Base-by-base conservation (phyloP, 2,113 vertebrate species). In the Rallus limicola region DNA sequence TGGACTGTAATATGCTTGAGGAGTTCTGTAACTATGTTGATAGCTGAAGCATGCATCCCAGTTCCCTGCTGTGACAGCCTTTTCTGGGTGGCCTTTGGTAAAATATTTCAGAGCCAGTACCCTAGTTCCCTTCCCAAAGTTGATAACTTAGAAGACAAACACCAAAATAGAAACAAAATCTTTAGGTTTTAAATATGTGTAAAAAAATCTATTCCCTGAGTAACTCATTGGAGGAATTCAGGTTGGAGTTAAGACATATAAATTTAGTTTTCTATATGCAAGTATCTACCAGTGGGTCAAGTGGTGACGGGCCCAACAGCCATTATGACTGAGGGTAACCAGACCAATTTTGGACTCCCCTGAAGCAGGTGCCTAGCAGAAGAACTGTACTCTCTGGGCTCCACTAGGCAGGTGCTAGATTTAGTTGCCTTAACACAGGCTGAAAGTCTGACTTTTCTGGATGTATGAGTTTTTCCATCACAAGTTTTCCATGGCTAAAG, bases 321-420 rank as follows among this genome's bases (percentile, higher is more conserved):
- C 0, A 0, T 31, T 74, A 34, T 5, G 5, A 50, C 69, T 2
- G 2, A n/a, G 44, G 11, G 3, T 21, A 91, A 70, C 9, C 29
- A 63, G 15, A 21, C 2, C 29, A 55, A 25, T 19, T 88, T 91
- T 90, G 6, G 1, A 2, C 33, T 82, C 8, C 6, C 10, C 13
- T 82, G 52, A 60, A 67, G 44, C 2, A 46, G 36, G 6, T 53
- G n/a, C 12, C 29, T 33, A 16, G 42, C 17, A 53, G 20, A 26
- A 77, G 50, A 76, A 13, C 25, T 3, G 1, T 29, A 3, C 5
- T 64, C 28, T 58, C 42, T 76, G 63, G 5, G 7, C 6, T 77
- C 12, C 7, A 1, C 24, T 33, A 7, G 13, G 0, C 0, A 84
- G 29, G 44, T 9, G 3, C 9, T 70, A 44, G 16, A 53, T 53